Evolutionary conservation across 2,113 vertebrate genomes (phyloP), one percentile per base, ranked within the genome.

Genomic region (Noturus placidus): DNA sequence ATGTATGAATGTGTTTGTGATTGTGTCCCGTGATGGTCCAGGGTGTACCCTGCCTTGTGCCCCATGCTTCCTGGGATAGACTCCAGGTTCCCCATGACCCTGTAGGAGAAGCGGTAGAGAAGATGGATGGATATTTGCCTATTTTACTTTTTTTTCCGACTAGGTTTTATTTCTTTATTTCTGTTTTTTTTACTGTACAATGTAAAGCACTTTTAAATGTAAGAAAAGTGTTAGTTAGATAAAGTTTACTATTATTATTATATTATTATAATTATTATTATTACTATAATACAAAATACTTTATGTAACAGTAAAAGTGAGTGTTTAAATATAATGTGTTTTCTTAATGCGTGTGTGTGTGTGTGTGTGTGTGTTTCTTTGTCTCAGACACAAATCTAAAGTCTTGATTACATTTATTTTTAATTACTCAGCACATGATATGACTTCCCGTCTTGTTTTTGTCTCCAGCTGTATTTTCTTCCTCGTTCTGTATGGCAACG

Each of bases 401-500:
- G 59, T 20, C 25, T n/a, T 38, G 33, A 17, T 50, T 27, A 38
- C 0, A 22, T 20, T 63, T 25, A 30, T 27, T 52, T 50, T 19
- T 2, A 17, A 46, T 33, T 57, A 14, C 83, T 74, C 46, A 70
- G 82, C n/a, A 84, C 46, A 54, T 61, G 22, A 8, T 42, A 13
- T 6, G 30, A 52, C 63, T 84, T 70, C 9, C 9, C 17, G 33
- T 22, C 65, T 69, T 50, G 65, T 52, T 65, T 20, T 46, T 52
- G 15, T 1, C 30, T 79, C 90, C 61, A 33, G 77, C 74, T 77
- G 69, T 61, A 86, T 82, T 82, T 82, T 90, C 57, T 54, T 54
- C 83, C 33, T 42, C 22, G 46, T 86, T 77, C 79, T 63, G 19
- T 20, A 87, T 14, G 82, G 20, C 91, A 89, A 91, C 86, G 42